phyloP scores from a whole-genome alignment of 2,888 invertebrate genomes.

The Nymphalis c-album region DNA sequence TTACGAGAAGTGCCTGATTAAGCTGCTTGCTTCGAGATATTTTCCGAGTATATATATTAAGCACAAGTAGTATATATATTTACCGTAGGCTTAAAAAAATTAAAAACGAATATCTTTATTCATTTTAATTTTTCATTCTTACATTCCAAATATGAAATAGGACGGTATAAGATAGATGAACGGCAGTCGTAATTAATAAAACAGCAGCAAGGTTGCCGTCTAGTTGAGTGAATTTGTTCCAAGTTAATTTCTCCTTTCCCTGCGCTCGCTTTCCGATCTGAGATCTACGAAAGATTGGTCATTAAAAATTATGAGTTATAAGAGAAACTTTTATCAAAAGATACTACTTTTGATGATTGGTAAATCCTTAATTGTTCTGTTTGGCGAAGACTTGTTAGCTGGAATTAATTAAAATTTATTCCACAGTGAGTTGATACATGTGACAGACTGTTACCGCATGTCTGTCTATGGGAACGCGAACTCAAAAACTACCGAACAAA shows the following conservation, averaged over 20 bases:
- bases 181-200: constrained; percentile 22
- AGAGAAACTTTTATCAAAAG: neutral
- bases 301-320: constrained; percentile 8
- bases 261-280: constrained; percentile 22
- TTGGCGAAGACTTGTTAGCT: neutral
- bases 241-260: constrained; percentile 49
- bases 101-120: too few relatives aligned
- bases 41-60: too few relatives aligned
- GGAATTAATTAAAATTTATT: neutral
- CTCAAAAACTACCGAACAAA: too few relatives aligned
- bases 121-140: too few relatives aligned
- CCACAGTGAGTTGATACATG: neutral
- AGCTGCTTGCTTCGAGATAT: too few relatives aligned
- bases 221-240: constrained; percentile 57
- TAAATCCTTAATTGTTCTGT: neutral
- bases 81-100: too few relatives aligned
- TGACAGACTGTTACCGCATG: too few relatives aligned
- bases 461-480: too few relatives aligned
- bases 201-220: constrained; percentile 32
- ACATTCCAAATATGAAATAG: too few relatives aligned
- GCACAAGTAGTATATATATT: too few relatives aligned
- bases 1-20: too few relatives aligned
- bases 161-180: neutral
- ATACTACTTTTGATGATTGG: neutral
- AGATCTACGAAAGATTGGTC: constrained; percentile 15